phyloP scores from a whole-genome alignment of 2,113 vertebrate species.

The Erpornis zantholeuca region DNA sequence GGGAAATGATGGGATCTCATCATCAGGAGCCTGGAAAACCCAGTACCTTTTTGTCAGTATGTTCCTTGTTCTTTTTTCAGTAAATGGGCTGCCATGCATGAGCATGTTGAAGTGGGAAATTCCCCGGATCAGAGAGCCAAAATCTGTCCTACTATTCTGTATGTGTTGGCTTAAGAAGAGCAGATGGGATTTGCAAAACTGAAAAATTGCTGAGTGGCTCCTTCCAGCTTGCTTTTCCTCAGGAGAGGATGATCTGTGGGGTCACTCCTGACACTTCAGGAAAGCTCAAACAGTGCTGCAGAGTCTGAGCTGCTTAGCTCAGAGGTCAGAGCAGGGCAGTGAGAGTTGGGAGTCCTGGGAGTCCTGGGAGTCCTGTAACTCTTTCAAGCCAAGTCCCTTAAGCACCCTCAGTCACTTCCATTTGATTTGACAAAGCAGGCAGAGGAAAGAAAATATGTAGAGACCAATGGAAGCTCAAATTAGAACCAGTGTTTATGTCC shows the following conservation, averaged over 20 bases:
- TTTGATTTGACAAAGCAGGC: background rate
- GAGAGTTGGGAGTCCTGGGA: background rate
- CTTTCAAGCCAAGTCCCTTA: background rate
- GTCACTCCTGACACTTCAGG: background rate
- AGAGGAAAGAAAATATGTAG: background rate
- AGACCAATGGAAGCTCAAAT: background rate
- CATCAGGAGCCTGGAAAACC: background rate
- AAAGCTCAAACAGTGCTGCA: background rate
- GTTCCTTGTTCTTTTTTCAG: background rate
- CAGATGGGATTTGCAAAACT: background rate
- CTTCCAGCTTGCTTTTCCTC: background rate
- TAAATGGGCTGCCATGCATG: background rate
- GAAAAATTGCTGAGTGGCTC: background rate
- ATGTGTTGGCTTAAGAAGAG: background rate
- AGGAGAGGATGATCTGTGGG: background rate
- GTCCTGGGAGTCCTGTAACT: background rate
- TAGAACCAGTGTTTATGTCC: background rate
- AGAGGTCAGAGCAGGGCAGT: background rate
- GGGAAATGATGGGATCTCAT: background rate
- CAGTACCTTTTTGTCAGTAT: background rate
- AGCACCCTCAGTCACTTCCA: background rate
- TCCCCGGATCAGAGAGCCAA: background rate
- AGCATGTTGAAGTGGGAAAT: constrained; percentile 6
- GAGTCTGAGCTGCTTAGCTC: background rate
- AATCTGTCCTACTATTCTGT: background rate